A percentile compares a stretch with the other conserved stretches of the same genome.
Evolutionary conservation across 2,888 invertebrate genomes (phyloP).

Genomic region (Lasioglossum zephyrum): DNA sequence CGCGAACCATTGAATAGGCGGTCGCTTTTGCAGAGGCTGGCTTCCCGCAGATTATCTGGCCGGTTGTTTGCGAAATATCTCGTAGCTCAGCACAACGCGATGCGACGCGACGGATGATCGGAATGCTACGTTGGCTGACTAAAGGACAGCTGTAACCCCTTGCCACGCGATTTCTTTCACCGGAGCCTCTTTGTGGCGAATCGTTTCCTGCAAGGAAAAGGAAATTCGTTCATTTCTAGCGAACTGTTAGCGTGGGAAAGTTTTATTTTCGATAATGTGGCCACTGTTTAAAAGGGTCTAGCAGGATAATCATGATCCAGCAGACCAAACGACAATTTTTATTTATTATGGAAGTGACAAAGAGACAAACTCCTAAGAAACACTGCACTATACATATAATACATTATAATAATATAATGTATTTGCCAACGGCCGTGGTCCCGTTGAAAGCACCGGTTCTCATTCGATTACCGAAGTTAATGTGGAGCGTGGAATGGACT

Average conservation of each 20-base stretch:
- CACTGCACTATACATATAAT: too few species aligned
- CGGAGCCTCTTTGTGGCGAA: not conserved
- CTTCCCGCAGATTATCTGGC: constrained; percentile 8
- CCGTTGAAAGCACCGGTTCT: too few species aligned
- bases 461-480: too few species aligned
- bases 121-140: not conserved
- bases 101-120: not conserved
- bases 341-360: too few species aligned
- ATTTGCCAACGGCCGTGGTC: too few species aligned
- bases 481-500: too few species aligned
- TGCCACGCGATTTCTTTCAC: not conserved
- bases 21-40: constrained; percentile 4
- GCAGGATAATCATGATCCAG: too few species aligned
- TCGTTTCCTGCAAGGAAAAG: not conserved
- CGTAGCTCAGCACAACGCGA: not conserved
- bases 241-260: not conserved
- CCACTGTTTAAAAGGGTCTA: too few species aligned
- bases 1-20: constrained; percentile 33
- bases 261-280: not conserved
- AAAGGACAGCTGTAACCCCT: not conserved
- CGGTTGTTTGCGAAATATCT: constrained; percentile 36
- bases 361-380: too few species aligned
- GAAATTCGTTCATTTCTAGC: not conserved
- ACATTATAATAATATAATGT: too few species aligned
- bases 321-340: too few species aligned